Evolutionary conservation across 2,888 invertebrate genomes (phyloP).

Genomic region (Prosopocoilus inquinatus): DNA sequence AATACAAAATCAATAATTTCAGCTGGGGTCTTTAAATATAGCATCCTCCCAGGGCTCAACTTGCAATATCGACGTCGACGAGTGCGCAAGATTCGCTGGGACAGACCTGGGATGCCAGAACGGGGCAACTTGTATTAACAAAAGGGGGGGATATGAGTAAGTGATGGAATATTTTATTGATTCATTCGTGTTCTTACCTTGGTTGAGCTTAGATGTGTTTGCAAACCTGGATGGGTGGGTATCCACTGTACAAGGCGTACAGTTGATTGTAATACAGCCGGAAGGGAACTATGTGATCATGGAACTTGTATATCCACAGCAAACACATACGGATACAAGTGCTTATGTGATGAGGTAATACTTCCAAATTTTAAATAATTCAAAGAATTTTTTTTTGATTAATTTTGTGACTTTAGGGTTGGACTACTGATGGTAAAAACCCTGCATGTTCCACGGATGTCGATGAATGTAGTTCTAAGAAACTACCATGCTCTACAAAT

Average conservation of each 20-base stretch:
- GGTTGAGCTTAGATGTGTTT: constrained; percentile 62
- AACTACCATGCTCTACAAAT: constrained; percentile 74
- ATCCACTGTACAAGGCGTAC: constrained; percentile 75
- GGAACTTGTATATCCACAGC: constrained; percentile 75
- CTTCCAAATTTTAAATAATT: background rate
- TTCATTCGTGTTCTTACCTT: background rate
- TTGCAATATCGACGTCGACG: constrained; percentile 83
- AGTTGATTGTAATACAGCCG: constrained; percentile 70
- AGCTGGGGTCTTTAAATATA: background rate
- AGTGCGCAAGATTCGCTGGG: constrained; percentile 75
- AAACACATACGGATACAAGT: constrained; percentile 66
- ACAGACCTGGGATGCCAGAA: constrained; percentile 92
- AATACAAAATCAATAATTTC: background rate
- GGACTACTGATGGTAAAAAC: constrained; percentile 70
- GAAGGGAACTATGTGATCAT: constrained; percentile 81
- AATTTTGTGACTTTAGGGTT: constrained; percentile 60
- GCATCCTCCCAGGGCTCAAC: constrained; percentile 56
- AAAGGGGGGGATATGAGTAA: constrained; percentile 74
- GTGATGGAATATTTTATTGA: constrained; percentile 10
- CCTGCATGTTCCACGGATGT: constrained; percentile 81
- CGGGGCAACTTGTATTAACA: constrained; percentile 80
- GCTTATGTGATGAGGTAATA: constrained; percentile 73
- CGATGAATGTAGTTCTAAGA: constrained; percentile 76
- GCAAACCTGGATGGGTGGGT: constrained; percentile 77
- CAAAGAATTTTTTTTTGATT: no score